Evolutionary conservation across 2,113 vertebrate species (phyloP).

Genomic region (Motacilla tschutschensis): DNA sequence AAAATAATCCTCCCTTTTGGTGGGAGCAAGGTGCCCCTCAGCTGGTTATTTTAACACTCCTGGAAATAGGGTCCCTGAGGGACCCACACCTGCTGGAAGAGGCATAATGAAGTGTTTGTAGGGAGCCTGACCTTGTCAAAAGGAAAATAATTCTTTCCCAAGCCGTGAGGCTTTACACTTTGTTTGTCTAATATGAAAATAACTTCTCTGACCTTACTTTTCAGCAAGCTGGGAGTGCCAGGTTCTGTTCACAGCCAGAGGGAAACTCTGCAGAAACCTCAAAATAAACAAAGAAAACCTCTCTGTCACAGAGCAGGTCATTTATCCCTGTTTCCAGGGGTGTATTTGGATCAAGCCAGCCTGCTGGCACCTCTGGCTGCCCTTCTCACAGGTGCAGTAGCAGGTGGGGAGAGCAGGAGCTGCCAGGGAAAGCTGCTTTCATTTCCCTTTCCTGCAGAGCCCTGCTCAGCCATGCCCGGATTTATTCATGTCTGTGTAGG

Average conservation of each 20-base stretch:
- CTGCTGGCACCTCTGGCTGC: neutral
- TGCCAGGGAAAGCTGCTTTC: neutral
- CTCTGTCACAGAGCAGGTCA: neutral
- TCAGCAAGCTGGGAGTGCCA: neutral
- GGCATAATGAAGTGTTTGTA: neutral
- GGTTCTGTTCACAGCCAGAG: neutral
- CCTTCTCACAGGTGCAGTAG: neutral
- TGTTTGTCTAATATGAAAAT: neutral
- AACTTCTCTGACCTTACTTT: neutral
- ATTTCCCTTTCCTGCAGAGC: neutral
- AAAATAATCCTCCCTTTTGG: neutral
- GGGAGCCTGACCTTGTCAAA: neutral
- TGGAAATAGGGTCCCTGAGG: neutral
- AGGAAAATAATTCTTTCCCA: neutral
- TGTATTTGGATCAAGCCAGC: neutral
- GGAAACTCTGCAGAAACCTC: neutral
- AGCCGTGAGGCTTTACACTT: neutral
- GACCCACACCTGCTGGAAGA: neutral
- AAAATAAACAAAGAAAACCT: neutral
- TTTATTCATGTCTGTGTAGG: accelerated
- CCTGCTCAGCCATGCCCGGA: too few relatives aligned
- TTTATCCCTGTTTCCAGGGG: neutral
- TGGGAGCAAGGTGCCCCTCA: neutral
- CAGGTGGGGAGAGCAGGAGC: neutral
- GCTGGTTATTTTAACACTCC: neutral